Percentiles rank a stretch among this genome's conserved stretches.
Evolutionary conservation across 2,888 invertebrate genomes (phyloP).

Genomic region (Himalopsyche kuldschensis): DNA sequence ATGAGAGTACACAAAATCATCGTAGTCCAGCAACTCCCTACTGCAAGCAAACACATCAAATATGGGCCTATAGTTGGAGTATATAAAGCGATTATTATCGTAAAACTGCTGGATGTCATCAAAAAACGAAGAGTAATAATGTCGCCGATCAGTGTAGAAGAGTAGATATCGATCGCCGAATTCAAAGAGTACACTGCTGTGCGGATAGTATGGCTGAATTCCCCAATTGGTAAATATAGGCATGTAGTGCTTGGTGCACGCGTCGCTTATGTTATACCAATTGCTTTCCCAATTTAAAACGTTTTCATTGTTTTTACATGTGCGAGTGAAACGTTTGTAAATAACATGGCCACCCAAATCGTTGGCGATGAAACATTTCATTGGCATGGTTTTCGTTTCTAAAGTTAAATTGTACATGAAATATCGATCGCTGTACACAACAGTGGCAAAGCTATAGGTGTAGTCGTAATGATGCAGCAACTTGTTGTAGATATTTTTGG

Average conservation of each 20-base stretch:
- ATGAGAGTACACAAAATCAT: conserved; percentile 39
- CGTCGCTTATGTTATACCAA: not conserved
- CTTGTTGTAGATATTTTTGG: conserved; percentile 46
- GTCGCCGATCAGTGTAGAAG: conserved; percentile 30
- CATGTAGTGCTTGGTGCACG: conserved; percentile 34
- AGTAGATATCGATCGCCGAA: conserved; percentile 31
- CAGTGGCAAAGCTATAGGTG: conserved; percentile 47
- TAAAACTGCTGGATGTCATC: conserved; percentile 38
- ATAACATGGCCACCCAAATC: conserved; percentile 29
- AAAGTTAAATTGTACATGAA: conserved; percentile 54
- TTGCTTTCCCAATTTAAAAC: conserved; percentile 19
- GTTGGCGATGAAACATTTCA: conserved; percentile 34
- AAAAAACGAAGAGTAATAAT: conserved; percentile 35
- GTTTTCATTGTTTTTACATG: conserved; percentile 31
- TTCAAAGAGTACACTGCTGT: conserved; percentile 27
- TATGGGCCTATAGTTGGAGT: conserved; percentile 32
- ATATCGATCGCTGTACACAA: conserved; percentile 57
- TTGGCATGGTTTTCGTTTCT: conserved; percentile 36
- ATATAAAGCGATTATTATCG: conserved; percentile 32
- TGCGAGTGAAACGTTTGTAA: conserved; percentile 34
- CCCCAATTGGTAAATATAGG: conserved; percentile 40
- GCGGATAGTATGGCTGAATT: conserved; percentile 36
- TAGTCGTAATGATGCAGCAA: conserved; percentile 45
- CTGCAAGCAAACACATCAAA: conserved; percentile 35
- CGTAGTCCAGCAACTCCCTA: conserved; percentile 40